Conservation (phyloP, 2,113 vertebrate genomes). For the Plestiodon gilberti region DNA sequence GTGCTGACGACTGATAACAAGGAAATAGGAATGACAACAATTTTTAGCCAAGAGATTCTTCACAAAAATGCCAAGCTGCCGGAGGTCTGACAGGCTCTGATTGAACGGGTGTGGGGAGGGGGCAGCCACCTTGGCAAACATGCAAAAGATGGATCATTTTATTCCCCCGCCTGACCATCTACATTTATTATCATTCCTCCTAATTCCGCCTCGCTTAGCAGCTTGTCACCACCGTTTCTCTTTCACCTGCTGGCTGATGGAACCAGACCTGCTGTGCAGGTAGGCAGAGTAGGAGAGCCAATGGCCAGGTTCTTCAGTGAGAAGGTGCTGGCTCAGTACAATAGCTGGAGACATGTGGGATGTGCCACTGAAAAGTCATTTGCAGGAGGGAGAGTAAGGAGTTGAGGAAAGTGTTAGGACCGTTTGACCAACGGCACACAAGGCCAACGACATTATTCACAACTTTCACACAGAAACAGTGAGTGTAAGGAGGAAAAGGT, state of each 20-base stretch:
- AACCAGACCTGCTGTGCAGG: conserved; percentile 44
- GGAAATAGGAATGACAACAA: conserved; percentile 99
- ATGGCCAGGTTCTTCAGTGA: neutral
- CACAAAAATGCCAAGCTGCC: conserved; percentile 91
- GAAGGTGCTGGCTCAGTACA: neutral
- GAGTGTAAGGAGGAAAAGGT: neutral
- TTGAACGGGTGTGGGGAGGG: conserved; percentile 81
- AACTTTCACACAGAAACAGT: conserved; percentile 4
- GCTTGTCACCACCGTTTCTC: conserved; percentile 74
- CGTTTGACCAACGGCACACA: neutral
- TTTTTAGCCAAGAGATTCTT: conserved; percentile 98
- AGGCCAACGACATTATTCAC: neutral
- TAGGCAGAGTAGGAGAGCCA: neutral
- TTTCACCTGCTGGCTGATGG: conserved; percentile 59
- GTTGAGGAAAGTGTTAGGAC: too few relatives aligned
- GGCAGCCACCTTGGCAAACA: conserved; percentile 82
- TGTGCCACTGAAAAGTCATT: neutral
- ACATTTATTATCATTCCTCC: conserved; percentile 82
- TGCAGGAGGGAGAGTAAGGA: neutral
- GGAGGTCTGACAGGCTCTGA: conserved; percentile 87
- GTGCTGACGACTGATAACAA: conserved; percentile 90
- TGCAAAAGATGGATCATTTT: conserved; percentile 95
- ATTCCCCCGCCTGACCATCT: conserved; percentile 84
- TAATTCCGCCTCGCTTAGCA: conserved; percentile 65
- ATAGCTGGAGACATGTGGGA: neutral